phyloP scores from a whole-genome alignment of 2,888 invertebrate species.

The Diachrysia chrysitis region DNA sequence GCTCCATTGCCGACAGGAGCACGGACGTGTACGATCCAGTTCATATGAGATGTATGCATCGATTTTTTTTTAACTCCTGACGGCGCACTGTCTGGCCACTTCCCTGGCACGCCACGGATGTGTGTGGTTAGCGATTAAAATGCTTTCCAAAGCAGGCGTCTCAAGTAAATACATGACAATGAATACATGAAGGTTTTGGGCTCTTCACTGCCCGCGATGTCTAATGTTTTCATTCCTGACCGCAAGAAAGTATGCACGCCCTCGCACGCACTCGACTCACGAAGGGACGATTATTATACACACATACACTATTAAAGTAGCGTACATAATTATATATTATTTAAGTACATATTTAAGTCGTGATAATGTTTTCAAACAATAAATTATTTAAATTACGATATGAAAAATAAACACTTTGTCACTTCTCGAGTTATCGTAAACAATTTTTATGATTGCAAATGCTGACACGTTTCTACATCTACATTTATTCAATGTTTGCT shows the following conservation, averaged over 20 bases:
- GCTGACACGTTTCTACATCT: conserved; percentile 11
- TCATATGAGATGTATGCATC: too few species aligned
- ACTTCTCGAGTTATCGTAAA: conserved; percentile 22
- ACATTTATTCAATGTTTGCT: conserved; percentile 18
- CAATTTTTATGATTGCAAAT: conserved; percentile 19
- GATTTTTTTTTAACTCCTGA: too few species aligned
- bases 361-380: conserved; percentile 52
- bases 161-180: too few species aligned
- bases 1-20: too few species aligned
- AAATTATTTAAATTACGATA: conserved; percentile 51
- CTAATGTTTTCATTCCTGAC: conserved; percentile 2
- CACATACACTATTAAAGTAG: conserved; percentile 11
- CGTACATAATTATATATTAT: conserved; percentile 26
- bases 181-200: background rate
- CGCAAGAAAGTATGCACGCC: background rate
- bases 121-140: too few species aligned
- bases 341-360: conserved; percentile 15
- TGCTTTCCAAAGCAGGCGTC: too few species aligned
- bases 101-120: too few species aligned
- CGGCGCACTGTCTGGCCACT: too few species aligned
- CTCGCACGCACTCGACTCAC: background rate
- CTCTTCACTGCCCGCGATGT: background rate
- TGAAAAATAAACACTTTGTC: conserved; percentile 45
- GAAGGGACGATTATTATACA: conserved; percentile 1
- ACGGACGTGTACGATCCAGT: too few species aligned